A percentile compares a stretch with the other conserved stretches of the same genome.
Evolutionary conservation across 2,888 invertebrate species (phyloP).

Genomic region (Drosophila mercatorum): DNA sequence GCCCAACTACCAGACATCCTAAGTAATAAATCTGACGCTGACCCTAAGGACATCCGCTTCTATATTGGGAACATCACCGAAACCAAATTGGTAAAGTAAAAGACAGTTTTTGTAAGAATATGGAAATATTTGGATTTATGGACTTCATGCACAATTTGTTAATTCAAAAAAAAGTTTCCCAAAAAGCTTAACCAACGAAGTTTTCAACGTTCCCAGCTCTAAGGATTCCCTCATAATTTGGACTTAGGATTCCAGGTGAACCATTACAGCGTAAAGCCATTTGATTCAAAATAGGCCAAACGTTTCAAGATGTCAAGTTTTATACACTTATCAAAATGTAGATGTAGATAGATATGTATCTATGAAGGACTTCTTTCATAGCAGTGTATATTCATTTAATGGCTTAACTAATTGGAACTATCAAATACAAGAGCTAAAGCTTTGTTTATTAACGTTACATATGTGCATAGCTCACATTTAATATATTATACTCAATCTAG

Average conservation of each 20-base stretch:
- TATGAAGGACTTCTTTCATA: neutral
- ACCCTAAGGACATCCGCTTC: neutral
- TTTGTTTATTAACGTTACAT: no score
- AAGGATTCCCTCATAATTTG: neutral
- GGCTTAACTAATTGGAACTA: neutral
- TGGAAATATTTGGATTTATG: no score
- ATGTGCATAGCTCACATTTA: no score
- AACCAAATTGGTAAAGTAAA: no score
- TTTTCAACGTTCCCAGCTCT: no score
- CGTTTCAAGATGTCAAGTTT: no score
- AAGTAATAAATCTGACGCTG: neutral
- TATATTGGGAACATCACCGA: no score
- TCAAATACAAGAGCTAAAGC: neutral
- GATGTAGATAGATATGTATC: no score
- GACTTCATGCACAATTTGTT: no score
- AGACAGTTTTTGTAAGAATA: no score
- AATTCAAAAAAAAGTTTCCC: neutral
- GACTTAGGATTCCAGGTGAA: neutral
- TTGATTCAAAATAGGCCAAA: no score
- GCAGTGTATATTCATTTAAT: neutral
- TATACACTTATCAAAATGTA: neutral
- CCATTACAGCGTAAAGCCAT: neutral
- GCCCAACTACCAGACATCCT: slow-evolving; percentile 14
- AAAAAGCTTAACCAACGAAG: neutral
- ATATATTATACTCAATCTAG: neutral